Base-by-base conservation (phyloP, 2,888 invertebrate species). In the Eumerus sabulonum region DNA sequence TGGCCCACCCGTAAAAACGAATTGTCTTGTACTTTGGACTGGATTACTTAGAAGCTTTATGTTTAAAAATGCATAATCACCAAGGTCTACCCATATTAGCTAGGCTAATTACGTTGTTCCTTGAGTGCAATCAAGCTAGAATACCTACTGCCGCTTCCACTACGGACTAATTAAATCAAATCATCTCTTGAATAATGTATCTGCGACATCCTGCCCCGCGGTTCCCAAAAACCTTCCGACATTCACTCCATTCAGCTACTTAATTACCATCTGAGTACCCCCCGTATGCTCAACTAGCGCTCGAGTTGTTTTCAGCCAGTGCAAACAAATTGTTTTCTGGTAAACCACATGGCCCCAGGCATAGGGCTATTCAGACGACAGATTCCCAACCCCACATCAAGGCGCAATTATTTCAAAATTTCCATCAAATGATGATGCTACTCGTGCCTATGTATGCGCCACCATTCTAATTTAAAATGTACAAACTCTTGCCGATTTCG, bases 401-500 rank as follows among this genome's bases (percentile, higher is more conserved):
- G 64, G 68, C 64, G 51, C 68, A 79, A 73, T 79, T 79, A 74
- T 74, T 64, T 79, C 56, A 27, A 74, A 64, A 79, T 79, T 79
- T 79, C 60, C 79, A 79, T 74, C 59, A 54, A 57, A 79, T 74
- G 74, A 74, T 79, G 48, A 18, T 38, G 19, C 27, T 17, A 57
- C 50, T 14, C 53, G 11, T n/a, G 57, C 66, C 40, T 5, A 40
- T 11, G 1, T 3, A 60, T 74, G 64, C 63, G 63, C 68, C 54
- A 68, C 56, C 64, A 70, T 79, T 74, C 74, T 79, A 79, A 79
- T 79, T 79, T 70, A 79, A 74, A 74, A 79, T 79, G 64, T 74
- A 79, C 74, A 48, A 53, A 70, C 44, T 27, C 72, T 45, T 13
- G 42, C 45, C 45, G n/a, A n/a, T 27, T 11, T 3, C 3, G 9